Conservation (phyloP, 2,888 invertebrate species). For the Microctonus aethiopoides region DNA sequence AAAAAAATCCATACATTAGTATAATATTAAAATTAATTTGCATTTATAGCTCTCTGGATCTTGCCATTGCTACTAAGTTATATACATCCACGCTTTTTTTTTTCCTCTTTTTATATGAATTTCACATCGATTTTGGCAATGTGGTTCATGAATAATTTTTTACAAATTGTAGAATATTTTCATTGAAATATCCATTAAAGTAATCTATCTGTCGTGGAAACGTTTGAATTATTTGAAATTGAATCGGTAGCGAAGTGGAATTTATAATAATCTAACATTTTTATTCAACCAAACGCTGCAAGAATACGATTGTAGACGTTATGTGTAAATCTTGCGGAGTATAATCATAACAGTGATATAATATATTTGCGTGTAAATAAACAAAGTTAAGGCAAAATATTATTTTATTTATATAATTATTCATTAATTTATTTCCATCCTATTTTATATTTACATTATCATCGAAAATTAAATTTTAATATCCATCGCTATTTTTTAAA, state of each 20-base stretch:
- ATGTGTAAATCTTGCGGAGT: conserved; percentile 62
- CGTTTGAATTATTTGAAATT: background rate
- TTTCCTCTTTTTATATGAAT: background rate
- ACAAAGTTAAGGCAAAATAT: conserved; percentile 55
- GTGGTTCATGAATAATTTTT: background rate
- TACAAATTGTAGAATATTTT: background rate
- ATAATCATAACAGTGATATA: conserved; percentile 62
- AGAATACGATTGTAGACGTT: conserved; percentile 53
- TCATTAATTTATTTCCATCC: background rate
- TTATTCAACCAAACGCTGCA: conserved; percentile 13
- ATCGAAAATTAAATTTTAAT: background rate
- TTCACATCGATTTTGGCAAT: background rate
- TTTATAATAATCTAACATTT: background rate
- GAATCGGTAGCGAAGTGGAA: background rate
- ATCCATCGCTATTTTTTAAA: background rate
- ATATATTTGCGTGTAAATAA: conserved; percentile 68
- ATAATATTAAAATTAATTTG: background rate
- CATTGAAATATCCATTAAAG: background rate
- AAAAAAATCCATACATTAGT: background rate
- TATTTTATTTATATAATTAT: background rate
- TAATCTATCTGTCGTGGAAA: background rate
- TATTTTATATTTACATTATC: background rate
- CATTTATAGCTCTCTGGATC: background rate
- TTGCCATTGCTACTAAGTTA: background rate
- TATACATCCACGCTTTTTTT: background rate